A percentile compares a stretch with the other conserved stretches of the same genome.
Evolutionary conservation across 2,888 invertebrate genomes (phyloP).

Genomic region (Heliconius hortense): DNA sequence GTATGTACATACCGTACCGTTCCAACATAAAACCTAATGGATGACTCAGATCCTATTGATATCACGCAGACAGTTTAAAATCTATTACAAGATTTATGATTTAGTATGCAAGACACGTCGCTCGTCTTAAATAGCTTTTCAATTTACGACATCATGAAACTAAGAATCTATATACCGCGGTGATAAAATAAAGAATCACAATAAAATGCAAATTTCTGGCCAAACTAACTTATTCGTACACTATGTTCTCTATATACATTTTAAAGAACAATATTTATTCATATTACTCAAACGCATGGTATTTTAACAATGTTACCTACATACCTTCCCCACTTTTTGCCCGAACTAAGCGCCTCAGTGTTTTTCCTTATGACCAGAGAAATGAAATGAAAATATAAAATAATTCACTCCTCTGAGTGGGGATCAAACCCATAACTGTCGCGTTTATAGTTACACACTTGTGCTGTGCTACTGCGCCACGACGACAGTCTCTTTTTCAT

Average conservation of each 20-base stretch:
- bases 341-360: too few relatives aligned
- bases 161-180: constrained; percentile 16
- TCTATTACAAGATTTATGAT: constrained; percentile 54
- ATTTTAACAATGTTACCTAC: neutral
- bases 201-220: constrained; percentile 16
- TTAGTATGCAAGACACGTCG: constrained; percentile 53
- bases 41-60: constrained; percentile 25
- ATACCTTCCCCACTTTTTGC: too few relatives aligned
- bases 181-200: constrained; percentile 18
- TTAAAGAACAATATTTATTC: neutral
- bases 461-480: neutral
- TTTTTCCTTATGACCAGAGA: neutral
- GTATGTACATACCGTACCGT: neutral
- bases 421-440: neutral
- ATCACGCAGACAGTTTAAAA: constrained; percentile 50
- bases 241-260: neutral
- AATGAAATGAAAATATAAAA: neutral
- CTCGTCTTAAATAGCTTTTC: constrained; percentile 51
- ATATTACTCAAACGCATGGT: neutral
- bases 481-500: neutral
- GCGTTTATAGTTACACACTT: neutral
- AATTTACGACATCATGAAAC: constrained; percentile 50
- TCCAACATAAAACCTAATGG: constrained; percentile 10
- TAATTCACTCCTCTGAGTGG: neutral
- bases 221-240: neutral